phyloP scores from a whole-genome alignment of 2,888 invertebrate species.

The Conops quadrifasciatus region DNA sequence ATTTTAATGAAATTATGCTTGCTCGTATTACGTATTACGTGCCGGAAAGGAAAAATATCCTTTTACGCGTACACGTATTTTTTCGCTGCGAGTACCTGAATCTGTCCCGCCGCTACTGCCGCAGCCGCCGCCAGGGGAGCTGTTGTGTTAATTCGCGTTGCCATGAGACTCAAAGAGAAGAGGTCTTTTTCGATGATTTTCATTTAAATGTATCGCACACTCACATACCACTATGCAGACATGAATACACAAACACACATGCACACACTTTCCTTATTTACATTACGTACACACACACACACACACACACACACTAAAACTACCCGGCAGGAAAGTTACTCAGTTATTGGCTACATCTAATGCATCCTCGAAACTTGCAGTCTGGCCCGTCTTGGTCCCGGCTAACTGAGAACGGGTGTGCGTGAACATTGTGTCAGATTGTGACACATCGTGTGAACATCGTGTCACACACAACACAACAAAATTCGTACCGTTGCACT shows the following conservation, averaged over 20 bases:
- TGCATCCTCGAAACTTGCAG: neutral
- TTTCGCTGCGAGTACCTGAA: slow-evolving; percentile 25
- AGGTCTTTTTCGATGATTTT: slow-evolving; percentile 24
- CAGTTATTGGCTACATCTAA: too few relatives aligned
- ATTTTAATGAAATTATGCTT: slow-evolving; percentile 25
- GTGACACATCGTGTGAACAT: too few relatives aligned
- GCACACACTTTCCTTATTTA: neutral
- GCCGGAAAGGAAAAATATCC: neutral
- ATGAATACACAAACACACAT: neutral
- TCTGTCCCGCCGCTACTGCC: slow-evolving; percentile 9
- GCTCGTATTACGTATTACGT: slow-evolving; percentile 7
- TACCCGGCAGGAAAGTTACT: too few relatives aligned
- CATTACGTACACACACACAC: neutral
- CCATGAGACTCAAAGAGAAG: slow-evolving; percentile 12
- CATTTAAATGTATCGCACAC: slow-evolving; percentile 22
- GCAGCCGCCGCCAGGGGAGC: neutral
- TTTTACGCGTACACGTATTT: slow-evolving; percentile 3
- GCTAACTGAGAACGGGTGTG: too few relatives aligned
- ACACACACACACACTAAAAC: neutral
- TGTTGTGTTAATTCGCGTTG: neutral
- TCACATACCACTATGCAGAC: neutral
- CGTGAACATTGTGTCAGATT: too few relatives aligned
- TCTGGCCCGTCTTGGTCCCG: too few relatives aligned
- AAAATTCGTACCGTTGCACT: too few relatives aligned
- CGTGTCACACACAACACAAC: too few relatives aligned